Conservation (phyloP, 2,888 invertebrate species). For the Mycalesis mineus region DNA sequence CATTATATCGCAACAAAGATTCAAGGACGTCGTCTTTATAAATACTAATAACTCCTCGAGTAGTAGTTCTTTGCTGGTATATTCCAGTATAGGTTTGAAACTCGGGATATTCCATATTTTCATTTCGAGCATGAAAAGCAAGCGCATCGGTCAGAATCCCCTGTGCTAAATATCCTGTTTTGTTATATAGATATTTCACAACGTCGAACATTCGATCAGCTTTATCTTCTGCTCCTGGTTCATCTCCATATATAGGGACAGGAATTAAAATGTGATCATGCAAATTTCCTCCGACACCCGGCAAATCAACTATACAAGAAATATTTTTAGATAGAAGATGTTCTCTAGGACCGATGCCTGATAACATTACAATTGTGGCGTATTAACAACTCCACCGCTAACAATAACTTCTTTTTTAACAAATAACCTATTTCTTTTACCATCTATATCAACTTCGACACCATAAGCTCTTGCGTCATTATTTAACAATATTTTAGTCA, state of each 20-base stretch:
- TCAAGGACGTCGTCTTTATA: neutral
- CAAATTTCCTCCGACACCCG: conserved; percentile 48
- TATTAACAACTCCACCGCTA: conserved; percentile 42
- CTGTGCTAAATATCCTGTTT: conserved; percentile 68
- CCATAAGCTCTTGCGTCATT: conserved; percentile 34
- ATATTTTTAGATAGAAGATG: conserved; percentile 40
- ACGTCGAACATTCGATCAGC: conserved; percentile 45
- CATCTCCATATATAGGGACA: conserved; percentile 47
- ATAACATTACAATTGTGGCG: conserved; percentile 43
- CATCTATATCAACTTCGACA: conserved; percentile 41
- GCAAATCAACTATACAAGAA: conserved; percentile 38
- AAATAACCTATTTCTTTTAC: conserved; percentile 34
- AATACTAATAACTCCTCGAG: neutral
- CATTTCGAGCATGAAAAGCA: conserved; percentile 41
- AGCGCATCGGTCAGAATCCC: conserved; percentile 74
- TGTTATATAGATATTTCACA: conserved; percentile 68
- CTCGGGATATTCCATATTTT: conserved; percentile 46
- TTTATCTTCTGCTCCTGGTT: conserved; percentile 38
- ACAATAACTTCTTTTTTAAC: conserved; percentile 42
- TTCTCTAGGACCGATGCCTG: conserved; percentile 45
- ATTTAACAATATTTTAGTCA: conserved; percentile 65
- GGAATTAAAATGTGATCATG: conserved; percentile 54
- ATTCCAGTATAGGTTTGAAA: conserved; percentile 44
- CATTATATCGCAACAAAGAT: conserved; percentile 36
- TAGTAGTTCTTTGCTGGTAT: conserved; percentile 19